Evolutionary conservation across 2,113 vertebrate species (phyloP).

Genomic region (Eurystomus gularis): DNA sequence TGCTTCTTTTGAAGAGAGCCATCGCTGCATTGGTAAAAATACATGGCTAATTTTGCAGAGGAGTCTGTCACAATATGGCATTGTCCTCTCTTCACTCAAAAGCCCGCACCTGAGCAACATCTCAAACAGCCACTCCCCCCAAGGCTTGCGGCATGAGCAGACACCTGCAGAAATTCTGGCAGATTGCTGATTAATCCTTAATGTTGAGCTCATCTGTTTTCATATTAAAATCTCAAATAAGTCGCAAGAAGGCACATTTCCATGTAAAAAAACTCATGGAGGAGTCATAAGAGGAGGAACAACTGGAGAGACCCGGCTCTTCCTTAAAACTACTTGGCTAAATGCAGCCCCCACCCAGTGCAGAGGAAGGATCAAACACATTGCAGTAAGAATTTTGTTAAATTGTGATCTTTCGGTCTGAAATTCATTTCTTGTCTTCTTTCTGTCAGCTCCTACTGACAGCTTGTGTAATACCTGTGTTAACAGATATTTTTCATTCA

Average conservation of each 20-base stretch:
- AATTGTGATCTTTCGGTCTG: neutral
- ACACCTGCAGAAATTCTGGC: neutral
- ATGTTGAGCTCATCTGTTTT: neutral
- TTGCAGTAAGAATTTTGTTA: neutral
- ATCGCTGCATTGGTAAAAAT: rapidly evolving
- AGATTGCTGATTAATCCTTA: neutral
- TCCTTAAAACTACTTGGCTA: neutral
- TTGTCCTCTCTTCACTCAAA: neutral
- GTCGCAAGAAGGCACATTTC: neutral
- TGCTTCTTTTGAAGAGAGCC: neutral
- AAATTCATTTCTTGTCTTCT: neutral
- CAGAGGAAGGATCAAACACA: neutral
- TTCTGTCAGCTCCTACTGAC: neutral
- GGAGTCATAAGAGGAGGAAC: neutral
- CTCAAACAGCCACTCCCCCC: neutral
- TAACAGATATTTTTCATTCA: neutral
- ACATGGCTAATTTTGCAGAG: neutral
- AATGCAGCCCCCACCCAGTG: neutral
- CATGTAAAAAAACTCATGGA: neutral
- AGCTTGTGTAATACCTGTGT: neutral
- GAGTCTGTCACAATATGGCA: rapidly evolving
- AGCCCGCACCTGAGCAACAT: neutral
- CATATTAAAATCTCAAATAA: neutral
- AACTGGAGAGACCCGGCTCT: neutral
- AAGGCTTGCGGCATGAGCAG: neutral